Conservation (phyloP, 2,888 invertebrate species). For the Noctua comes region DNA sequence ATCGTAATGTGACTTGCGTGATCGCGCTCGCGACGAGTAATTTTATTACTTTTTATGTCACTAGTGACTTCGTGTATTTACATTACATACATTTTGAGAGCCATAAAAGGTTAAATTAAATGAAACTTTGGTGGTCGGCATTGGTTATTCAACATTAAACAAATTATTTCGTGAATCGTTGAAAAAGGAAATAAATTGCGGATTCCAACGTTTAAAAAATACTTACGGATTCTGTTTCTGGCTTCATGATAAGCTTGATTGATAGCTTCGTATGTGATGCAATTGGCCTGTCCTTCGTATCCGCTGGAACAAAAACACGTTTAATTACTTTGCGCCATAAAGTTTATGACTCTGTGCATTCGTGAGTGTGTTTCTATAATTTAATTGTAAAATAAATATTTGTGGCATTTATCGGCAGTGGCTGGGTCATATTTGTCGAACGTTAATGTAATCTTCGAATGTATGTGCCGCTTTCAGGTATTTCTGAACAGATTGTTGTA, state of each 20-base stretch:
- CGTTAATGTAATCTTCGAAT: constrained; percentile 30
- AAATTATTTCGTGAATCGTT: constrained; percentile 5
- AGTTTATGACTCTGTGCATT: constrained; percentile 30
- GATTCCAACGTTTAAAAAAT: constrained; percentile 67
- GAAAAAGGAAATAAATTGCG: constrained; percentile 15
- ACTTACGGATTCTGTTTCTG: constrained; percentile 96
- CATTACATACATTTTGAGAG: constrained; percentile 18
- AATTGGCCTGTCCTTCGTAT: constrained; percentile 93
- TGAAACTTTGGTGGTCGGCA: constrained; percentile 1
- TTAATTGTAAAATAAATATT: constrained; percentile 38
- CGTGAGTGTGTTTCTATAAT: constrained; percentile 29
- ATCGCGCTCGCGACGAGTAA: constrained; percentile 19
- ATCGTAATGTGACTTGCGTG: constrained; percentile 57
- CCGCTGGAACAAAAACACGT: constrained; percentile 89
- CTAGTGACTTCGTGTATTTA: constrained; percentile 7
- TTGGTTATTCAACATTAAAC: constrained; percentile 1
- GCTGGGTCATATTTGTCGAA: constrained; percentile 24
- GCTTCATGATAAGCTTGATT: constrained; percentile 97
- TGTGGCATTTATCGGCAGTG: constrained; percentile 26
- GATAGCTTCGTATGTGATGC: constrained; percentile 97
- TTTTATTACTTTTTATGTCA: constrained; percentile 39
- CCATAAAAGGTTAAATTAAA: constrained; percentile 9
- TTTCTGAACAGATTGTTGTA: background rate
- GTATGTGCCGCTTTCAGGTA: background rate
- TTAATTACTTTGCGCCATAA: constrained; percentile 36